phyloP scores from a whole-genome alignment of 2,888 invertebrate genomes.

The Xestia ashworthii region DNA sequence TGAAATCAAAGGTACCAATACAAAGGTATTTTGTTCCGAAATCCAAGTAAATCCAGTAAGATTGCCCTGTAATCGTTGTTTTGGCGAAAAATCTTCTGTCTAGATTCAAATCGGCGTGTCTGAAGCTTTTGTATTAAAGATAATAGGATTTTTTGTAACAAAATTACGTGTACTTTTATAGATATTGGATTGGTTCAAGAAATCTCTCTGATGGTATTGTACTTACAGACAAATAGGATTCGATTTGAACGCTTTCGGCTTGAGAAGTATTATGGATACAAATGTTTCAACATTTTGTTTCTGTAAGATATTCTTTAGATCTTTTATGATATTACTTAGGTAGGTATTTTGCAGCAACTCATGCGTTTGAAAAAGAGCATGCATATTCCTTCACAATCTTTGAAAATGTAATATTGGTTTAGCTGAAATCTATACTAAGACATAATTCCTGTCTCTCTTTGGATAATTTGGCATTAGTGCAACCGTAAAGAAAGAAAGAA shows the following conservation, averaged over 20 bases:
- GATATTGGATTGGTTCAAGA: conserved; percentile 51
- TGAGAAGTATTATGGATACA: conserved; percentile 36
- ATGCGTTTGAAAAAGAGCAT: background rate
- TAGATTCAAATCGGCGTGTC: conserved; percentile 59
- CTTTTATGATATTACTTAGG: conserved; percentile 10
- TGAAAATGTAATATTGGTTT: background rate
- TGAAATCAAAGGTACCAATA: conserved; percentile 61
- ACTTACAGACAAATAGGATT: conserved; percentile 57
- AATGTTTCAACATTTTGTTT: conserved; percentile 34
- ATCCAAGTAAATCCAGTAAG: conserved; percentile 60
- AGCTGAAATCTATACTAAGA: background rate
- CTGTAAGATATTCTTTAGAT: conserved; percentile 17
- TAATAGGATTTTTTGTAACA: conserved; percentile 56
- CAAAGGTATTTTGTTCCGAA: conserved; percentile 60
- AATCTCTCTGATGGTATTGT: conserved; percentile 52
- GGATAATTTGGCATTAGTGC: background rate
- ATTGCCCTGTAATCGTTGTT: conserved; percentile 60
- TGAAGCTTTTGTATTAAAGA: conserved; percentile 50
- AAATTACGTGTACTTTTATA: conserved; percentile 54
- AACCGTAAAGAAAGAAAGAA: background rate
- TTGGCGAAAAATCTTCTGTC: conserved; percentile 53
- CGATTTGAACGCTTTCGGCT: conserved; percentile 44
- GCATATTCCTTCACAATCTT: background rate
- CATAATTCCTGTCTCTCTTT: background rate
- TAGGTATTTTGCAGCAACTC: conserved; percentile 3